phyloP scores from a whole-genome alignment of 2,113 vertebrate genomes.

The Phyllopteryx taeniolatus region DNA sequence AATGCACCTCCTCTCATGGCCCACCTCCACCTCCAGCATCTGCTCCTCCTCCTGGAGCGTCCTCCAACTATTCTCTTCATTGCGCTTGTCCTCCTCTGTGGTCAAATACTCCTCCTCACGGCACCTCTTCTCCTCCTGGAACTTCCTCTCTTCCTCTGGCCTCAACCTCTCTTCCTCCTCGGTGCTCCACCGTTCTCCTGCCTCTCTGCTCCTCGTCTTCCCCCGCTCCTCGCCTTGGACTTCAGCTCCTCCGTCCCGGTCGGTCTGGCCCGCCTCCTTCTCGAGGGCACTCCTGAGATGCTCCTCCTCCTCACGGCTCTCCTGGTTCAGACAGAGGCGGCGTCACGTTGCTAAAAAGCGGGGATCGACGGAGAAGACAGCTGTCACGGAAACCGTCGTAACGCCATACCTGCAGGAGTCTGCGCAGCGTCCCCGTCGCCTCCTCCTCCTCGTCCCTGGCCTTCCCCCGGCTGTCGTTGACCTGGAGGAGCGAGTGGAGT shows the following conservation, averaged over 20 bases:
- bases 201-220: background rate
- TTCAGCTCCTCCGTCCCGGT: background rate
- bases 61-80: no score
- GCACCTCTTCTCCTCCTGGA: background rate
- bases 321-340: background rate
- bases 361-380: background rate
- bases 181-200: background rate
- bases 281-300: background rate
- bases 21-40: background rate
- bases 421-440: background rate
- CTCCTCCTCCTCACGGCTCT: background rate
- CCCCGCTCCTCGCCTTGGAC: background rate
- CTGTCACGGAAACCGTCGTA: background rate
- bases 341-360: background rate
- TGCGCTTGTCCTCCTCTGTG: background rate
- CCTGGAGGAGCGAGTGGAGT: background rate
- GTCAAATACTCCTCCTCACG: background rate
- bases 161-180: background rate
- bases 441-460: constrained; percentile 33
- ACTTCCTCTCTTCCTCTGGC: background rate
- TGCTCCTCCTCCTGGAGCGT: background rate
- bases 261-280: background rate
- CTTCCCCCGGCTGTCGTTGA: constrained; percentile 29
- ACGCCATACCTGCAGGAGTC: background rate
- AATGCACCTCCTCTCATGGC: background rate